Base-by-base conservation (phyloP, 1,140 invertebrate genomes). In the Dryas iulia region DNA sequence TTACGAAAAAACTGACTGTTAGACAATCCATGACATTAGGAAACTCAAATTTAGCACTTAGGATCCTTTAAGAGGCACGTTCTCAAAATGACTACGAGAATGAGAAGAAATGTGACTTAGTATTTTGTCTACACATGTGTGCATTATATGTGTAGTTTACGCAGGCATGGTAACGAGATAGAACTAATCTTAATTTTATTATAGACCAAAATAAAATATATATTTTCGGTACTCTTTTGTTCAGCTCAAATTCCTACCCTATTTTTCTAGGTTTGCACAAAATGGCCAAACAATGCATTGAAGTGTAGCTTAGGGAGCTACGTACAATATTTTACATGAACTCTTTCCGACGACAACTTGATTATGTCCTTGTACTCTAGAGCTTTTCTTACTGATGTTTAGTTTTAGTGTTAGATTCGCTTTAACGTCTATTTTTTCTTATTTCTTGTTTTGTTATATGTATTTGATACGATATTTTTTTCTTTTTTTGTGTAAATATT, bases 241-340 rank as follows among this genome's bases (percentile, higher is more conserved):
- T 14, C 47, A 53, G 3, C 0, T 53, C 11, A 53, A 53, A 53
- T 53, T 8, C 18, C 1, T 1, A 8, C 12, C 11, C 3, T 53
- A 53, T n/a, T 53, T 4, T 24, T 24, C 52, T 21, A 23, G 18
- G 52, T 53, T 53, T 53, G 14, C 25, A 31, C 14, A 21, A n/a
- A 31, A 59, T 28, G 25, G 52, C 5, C 30, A 8, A 59, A 59
- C 52, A 53, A 21, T 53, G 52, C 52, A 53, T 21, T 59, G 57
- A 28, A 59, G 25, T 59, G 57, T 30, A 59, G 57, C 30, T 59
- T 31, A 53, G 23, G 52, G 23, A 53, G 23, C 52, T 24, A 53
- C 52, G 52, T 24, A 53, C 24, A 56, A 26, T 56, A 56, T 56
- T 56, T 25, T 25, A 56, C 53, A 56, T 56, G 53, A 56, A 56